These are phyloP conservation scores for Bruchidius siliquastri DNA, from an alignment of 2,888 invertebrate genomes.

Conservation along the genomic window DNA sequence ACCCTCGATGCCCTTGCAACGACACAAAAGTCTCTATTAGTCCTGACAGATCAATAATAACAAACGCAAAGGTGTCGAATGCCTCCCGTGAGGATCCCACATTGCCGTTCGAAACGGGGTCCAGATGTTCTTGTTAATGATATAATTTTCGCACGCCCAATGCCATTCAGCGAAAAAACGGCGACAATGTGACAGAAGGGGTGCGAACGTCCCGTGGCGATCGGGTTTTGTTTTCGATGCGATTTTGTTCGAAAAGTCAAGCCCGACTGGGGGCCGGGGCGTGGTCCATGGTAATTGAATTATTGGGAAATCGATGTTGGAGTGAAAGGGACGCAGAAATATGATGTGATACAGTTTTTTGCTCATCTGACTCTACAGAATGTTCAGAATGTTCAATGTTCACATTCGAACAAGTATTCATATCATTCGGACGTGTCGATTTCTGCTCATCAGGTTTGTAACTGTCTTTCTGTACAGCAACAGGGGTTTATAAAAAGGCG, in stretches of 20 bases:
- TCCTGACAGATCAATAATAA: constrained; percentile 24
- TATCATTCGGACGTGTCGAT: no score
- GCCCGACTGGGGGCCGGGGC: no score
- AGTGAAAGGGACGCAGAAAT: not conserved
- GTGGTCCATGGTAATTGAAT: not conserved
- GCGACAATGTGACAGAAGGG: constrained; percentile 31
- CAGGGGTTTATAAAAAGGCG: no score
- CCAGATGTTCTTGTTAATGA: constrained; percentile 33
- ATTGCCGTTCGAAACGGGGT: no score
- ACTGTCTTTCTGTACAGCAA: no score
- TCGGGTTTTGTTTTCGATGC: constrained; percentile 2
- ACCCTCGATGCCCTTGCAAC: constrained; percentile 7
- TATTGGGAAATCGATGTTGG: not conserved
- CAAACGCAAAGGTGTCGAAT: constrained; percentile 22
- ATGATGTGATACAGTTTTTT: no score
- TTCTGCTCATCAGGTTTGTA: no score
- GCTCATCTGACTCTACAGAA: no score
- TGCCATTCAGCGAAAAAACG: constrained; percentile 33
- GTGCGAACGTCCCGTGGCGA: constrained; percentile 21
- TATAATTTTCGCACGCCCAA: constrained; percentile 42
- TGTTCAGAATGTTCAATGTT: no score
- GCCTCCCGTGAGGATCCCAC: not conserved
- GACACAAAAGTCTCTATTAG: constrained; percentile 14
- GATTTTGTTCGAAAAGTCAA: not conserved
- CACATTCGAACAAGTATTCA: no score